Conservation (phyloP, 2,888 invertebrate genomes). For the Gortyna flavago region DNA sequence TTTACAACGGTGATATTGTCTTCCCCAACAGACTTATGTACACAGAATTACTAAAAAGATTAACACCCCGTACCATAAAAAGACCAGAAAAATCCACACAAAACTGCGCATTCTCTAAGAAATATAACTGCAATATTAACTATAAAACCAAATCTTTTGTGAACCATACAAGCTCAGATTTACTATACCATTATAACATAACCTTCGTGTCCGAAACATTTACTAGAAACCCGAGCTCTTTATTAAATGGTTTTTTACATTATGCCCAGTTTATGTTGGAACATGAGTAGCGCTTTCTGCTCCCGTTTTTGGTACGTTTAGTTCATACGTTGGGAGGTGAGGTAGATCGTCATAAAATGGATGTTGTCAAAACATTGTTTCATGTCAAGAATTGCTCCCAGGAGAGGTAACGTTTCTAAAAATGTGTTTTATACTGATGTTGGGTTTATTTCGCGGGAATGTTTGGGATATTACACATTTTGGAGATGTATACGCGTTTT, state of each 20-base stretch:
- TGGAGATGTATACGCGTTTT: conserved; percentile 50
- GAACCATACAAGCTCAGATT: conserved; percentile 62
- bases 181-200: conserved; percentile 55
- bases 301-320: conserved; percentile 31
- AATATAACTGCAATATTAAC: conserved; percentile 80
- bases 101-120: conserved; percentile 75
- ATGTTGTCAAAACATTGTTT: conserved; percentile 68
- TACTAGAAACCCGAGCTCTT: conserved; percentile 48
- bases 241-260: conserved; percentile 44
- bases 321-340: conserved; percentile 32
- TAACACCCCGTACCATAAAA: conserved; percentile 66
- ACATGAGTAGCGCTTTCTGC: conserved; percentile 25
- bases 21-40: conserved; percentile 55
- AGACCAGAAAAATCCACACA: conserved; percentile 70
- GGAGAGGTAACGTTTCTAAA: conserved; percentile 67
- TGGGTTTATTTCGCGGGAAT: conserved; percentile 65
- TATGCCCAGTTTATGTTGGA: conserved; percentile 54
- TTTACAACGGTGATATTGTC: conserved; percentile 58
- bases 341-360: conserved; percentile 61
- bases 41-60: conserved; percentile 67
- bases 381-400: conserved; percentile 71
- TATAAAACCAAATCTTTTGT: conserved; percentile 73
- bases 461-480: conserved; percentile 65
- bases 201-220: conserved; percentile 41
- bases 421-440: conserved; percentile 69